Evolutionary conservation across 2,797 vertebrate species (phyloP), one percentile per base, ranked within the genome.

Genomic region (Arremon aurantiirostris): DNA sequence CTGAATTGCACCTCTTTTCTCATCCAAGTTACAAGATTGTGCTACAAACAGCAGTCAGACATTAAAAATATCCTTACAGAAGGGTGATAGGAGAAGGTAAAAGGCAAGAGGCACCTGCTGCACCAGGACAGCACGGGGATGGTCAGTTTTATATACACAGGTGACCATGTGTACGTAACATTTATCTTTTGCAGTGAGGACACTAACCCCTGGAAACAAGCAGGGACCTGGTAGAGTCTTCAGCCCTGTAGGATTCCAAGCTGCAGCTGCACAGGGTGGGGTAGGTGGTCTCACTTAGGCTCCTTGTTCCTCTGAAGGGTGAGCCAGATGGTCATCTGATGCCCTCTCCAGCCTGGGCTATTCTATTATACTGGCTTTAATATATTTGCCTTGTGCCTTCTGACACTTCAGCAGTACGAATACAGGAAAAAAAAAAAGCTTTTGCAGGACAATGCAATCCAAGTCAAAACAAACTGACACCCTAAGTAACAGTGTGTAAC

Each of bases 191-290:
- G 63, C 56, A 77, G 17, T n/a, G 41, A 55, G 27, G 88, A 55
- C 6, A 57, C 8, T 37, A 61, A 20, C 15, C 39, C 30, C 24
- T 57, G 13, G 24, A 76, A 80, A 84, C 12, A 61, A 20, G 9
- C 21, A 53, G 30, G 24, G 59, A 72, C 0, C 1, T 4, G 4
- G 34, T 3, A 42, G 26, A 79, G 50, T 20, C 20, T 21, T 27
- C 73, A 63, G 6, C 35, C 63, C 46, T 55, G 12, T 39, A 61
- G 12, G 9, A 55, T 82, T 70, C 68, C 39, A 76, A 72, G 37
- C 37, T 30, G n/a, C 9, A 14, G 7, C 35, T 57, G 50, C 39
- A 65, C 1, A 24, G 22, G 37, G 9, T 35, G n/a, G 49, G 35
- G 32, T 13, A 75, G 30, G 24, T 6, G 37, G 46, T 22, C 30